Evolutionary conservation across 2,113 vertebrate species (phyloP), one percentile per base, ranked within the genome.

Genomic region (Xiphorhynchus elegans): DNA sequence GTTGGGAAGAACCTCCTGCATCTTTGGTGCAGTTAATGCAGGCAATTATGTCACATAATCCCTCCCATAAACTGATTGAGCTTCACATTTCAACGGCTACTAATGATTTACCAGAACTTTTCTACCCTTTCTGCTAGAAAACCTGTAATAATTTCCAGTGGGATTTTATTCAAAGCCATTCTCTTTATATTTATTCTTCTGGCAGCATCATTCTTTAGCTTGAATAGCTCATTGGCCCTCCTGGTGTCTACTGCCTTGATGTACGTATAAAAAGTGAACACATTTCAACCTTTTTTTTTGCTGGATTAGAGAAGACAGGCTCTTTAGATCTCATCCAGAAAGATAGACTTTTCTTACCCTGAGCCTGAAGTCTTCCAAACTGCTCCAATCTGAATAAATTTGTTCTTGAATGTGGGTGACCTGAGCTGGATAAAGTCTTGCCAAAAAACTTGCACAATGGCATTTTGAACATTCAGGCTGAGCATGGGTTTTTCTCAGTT

Each of bases 101-200:
- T 81, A 46, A 55, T 46, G 50, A 86, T 90, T 86, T 92, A 89
- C 68, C 76, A 87, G 76, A 90, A 83, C 3, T 70, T 73, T 90
- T 56, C 55, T 93, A 42, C 47, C 40, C 40, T 93, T 86, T 93
- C 50, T 86, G 20, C 63, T 92, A 93, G 72, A 74, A 92, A 95
- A 75, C 58, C 21, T 55, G 31, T 74, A 33, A 80, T 39, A 77
- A 83, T 83, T 95, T 94, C 72, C 42, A 84, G 29, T 55, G 55
- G 33, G 47, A 83, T 40, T 70, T 39, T 56, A 49, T 52, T 83
- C 29, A 70, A 35, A 26, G 25, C 11, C 25, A 46, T 37, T 26
- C 31, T 66, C 17, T 55, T 73, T 6, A 46, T 85, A 42, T 94
- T 93, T 90, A 18, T 64, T 91, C 50, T 79, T 72, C 74, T 88